These are phyloP conservation scores for Larimichthys polyactis DNA, from an alignment of 2,113 vertebrate species.

Conservation along the genomic window DNA sequence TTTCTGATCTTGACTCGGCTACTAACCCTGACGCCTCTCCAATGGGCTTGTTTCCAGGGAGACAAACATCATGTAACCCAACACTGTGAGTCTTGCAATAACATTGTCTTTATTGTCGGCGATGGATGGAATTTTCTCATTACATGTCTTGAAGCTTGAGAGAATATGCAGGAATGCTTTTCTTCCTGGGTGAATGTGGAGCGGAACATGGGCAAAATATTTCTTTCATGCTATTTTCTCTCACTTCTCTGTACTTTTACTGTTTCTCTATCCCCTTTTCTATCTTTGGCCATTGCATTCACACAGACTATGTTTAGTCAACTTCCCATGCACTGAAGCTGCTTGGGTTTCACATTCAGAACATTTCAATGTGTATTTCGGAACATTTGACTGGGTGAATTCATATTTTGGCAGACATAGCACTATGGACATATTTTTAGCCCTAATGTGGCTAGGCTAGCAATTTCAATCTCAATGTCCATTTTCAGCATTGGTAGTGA, in stretches of 20 bases:
- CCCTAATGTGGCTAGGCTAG: background rate
- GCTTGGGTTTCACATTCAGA: slow-evolving; percentile 30
- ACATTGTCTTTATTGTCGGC: slow-evolving; percentile 70
- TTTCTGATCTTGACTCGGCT: slow-evolving; percentile 69
- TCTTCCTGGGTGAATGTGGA: slow-evolving; percentile 36
- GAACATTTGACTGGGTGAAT: background rate
- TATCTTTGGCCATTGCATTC: slow-evolving; percentile 27
- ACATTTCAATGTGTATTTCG: background rate
- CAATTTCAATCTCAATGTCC: no score
- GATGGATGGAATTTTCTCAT: slow-evolving; percentile 65
- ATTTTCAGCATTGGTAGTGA: no score
- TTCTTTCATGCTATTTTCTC: slow-evolving; percentile 34
- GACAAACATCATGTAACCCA: slow-evolving; percentile 63
- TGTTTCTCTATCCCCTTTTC: slow-evolving; percentile 27
- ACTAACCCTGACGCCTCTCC: slow-evolving; percentile 41
- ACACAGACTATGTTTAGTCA: slow-evolving; percentile 22
- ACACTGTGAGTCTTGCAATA: slow-evolving; percentile 62
- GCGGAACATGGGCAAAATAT: slow-evolving; percentile 6
- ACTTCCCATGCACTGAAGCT: slow-evolving; percentile 7
- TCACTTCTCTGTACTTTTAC: slow-evolving; percentile 14
- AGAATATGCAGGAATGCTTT: slow-evolving; percentile 64
- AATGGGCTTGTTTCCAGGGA: slow-evolving; percentile 68
- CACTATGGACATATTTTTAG: background rate
- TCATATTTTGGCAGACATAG: background rate
- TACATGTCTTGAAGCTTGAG: slow-evolving; percentile 37